Evolutionary conservation across 2,113 vertebrate genomes (phyloP).

Genomic region (Litocranius walleri): DNA sequence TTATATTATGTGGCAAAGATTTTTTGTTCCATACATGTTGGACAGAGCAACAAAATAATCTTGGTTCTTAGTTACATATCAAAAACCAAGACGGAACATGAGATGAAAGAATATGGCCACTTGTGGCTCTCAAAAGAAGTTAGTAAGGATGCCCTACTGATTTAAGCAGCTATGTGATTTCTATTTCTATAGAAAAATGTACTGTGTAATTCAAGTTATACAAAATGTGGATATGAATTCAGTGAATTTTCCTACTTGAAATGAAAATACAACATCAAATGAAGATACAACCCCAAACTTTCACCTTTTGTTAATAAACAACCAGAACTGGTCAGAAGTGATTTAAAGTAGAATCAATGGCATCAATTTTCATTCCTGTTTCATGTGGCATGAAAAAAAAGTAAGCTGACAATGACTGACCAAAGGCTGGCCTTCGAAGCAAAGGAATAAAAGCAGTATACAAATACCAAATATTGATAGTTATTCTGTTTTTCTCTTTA

Average conservation of each 20-base stretch:
- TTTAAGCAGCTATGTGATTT: background rate
- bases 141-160: background rate
- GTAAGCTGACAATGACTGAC: background rate
- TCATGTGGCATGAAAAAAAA: background rate
- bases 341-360: constrained; percentile 4
- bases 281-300: background rate
- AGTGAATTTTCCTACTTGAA: background rate
- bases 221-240: background rate
- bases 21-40: background rate
- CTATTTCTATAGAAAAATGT: background rate
- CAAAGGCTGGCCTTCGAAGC: background rate
- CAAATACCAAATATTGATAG: background rate
- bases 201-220: background rate
- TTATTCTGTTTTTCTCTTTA: background rate
- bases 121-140: background rate
- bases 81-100: background rate
- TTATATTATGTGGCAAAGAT: background rate
- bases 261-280: background rate
- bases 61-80: background rate
- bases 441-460: background rate
- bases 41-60: background rate
- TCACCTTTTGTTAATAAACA: constrained; percentile 15
- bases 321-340: background rate
- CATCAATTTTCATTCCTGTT: constrained; percentile 11
- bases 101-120: background rate